Evolutionary conservation across 2,797 vertebrate genomes (phyloP).

Genomic region (Onychomys leucogaster): DNA sequence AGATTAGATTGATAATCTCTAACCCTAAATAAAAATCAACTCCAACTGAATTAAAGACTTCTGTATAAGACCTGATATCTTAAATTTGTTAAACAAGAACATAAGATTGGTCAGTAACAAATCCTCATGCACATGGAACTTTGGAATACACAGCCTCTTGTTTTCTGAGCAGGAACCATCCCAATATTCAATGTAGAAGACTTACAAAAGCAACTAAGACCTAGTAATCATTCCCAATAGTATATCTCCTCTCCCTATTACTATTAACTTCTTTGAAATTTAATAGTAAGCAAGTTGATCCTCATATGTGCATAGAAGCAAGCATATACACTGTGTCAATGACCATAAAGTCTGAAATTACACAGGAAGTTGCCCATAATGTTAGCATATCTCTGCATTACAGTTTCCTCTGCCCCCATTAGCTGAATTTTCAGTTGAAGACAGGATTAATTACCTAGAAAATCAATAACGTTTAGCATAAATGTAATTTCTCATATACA

Average conservation of each 20-base stretch:
- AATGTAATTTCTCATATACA: slow-evolving; percentile 29
- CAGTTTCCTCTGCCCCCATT: not conserved
- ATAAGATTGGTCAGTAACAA: not conserved
- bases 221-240: not conserved
- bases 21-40: not conserved
- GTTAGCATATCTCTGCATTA: not conserved
- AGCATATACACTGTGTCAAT: not conserved
- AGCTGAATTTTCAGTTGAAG: slow-evolving; percentile 27
- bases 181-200: not conserved
- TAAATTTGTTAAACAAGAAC: not conserved
- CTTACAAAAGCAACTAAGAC: not conserved
- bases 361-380: not conserved
- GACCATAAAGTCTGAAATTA: slow-evolving; percentile 6
- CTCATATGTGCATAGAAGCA: not conserved
- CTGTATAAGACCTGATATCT: not conserved
- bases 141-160: not conserved
- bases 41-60: not conserved
- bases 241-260: not conserved
- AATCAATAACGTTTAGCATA: slow-evolving; percentile 42
- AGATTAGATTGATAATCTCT: not conserved
- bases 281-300: not conserved
- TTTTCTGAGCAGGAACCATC: not conserved
- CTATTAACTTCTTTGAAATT: not conserved
- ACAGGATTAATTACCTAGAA: slow-evolving; percentile 61
- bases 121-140: not conserved